phyloP scores from a whole-genome alignment of 2,113 vertebrate genomes.

The Sturnus vulgaris region DNA sequence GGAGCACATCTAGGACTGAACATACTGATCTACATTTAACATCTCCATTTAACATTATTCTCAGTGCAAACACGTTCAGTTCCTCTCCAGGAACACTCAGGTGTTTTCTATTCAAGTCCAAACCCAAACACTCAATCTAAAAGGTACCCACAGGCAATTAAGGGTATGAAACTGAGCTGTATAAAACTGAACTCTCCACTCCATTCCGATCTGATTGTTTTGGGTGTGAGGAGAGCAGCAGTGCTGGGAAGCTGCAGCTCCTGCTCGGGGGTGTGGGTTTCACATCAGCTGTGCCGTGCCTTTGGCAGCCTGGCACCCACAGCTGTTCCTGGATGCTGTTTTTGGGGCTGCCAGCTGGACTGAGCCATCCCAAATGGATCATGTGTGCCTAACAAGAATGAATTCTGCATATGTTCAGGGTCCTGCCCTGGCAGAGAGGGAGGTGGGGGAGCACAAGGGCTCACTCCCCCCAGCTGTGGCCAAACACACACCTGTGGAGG shows the following conservation, averaged over 20 bases:
- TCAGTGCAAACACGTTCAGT: not conserved
- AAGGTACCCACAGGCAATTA: not conserved
- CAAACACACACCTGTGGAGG: not conserved
- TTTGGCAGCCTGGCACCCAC: not conserved
- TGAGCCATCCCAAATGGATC: not conserved
- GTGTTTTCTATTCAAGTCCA: not conserved
- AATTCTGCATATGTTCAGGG: not conserved
- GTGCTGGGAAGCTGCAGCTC: not conserved
- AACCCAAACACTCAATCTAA: not conserved
- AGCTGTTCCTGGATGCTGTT: not conserved
- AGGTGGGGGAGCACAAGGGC: not conserved
- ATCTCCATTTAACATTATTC: not conserved
- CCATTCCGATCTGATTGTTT: not conserved
- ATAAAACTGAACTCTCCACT: not conserved
- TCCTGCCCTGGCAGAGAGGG: not conserved
- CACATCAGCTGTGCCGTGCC: not conserved
- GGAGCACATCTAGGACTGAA: not conserved
- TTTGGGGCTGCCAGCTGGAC: constrained; percentile 14
- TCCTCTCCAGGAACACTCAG: not conserved
- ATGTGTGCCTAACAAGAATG: not conserved
- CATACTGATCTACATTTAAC: not conserved
- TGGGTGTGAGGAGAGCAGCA: not conserved
- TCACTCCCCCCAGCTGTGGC: rapidly evolving
- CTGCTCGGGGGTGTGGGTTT: not conserved
- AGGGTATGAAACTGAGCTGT: not conserved